A percentile compares a stretch with the other conserved stretches of the same genome.
These are phyloP conservation scores for Avahi laniger DNA, from an alignment of 2,797 vertebrate genomes.

Conservation along the genomic window DNA sequence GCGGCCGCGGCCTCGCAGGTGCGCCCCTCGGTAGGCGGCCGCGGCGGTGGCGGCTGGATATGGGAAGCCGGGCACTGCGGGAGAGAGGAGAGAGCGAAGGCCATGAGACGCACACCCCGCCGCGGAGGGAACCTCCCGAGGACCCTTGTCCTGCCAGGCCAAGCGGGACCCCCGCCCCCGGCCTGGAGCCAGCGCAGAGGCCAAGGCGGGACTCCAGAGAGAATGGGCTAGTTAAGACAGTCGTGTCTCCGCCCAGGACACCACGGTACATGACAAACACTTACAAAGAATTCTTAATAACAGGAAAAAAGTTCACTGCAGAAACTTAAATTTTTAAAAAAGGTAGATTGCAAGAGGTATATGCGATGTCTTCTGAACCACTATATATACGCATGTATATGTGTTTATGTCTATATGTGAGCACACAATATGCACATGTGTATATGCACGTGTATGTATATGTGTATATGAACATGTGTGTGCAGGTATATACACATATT, in stretches of 20 bases:
- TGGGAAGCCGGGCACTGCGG: slow-evolving; percentile 95
- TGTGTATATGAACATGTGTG: not conserved
- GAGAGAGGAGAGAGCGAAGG: not conserved
- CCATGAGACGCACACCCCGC: not conserved
- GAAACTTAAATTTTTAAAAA: not conserved
- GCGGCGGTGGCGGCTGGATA: slow-evolving; percentile 94
- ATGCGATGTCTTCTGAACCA: not conserved
- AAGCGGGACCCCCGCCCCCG: not conserved
- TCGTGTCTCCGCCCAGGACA: not conserved
- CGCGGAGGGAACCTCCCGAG: accelerated
- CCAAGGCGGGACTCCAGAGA: not conserved
- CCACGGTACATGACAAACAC: not conserved
- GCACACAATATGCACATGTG: not conserved
- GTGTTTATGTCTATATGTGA: not conserved
- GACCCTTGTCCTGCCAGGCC: not conserved
- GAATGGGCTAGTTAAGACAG: not conserved
- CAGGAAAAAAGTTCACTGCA: not conserved
- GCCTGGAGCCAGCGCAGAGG: not conserved
- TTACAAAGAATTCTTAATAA: not conserved
- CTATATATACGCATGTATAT: not conserved
- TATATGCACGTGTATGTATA: not conserved
- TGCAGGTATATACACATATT: not conserved
- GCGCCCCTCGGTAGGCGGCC: slow-evolving; percentile 95
- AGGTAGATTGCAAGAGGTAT: not conserved
- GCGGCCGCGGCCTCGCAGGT: slow-evolving; percentile 94